Percentiles rank a stretch among this genome's conserved stretches.
These are phyloP conservation scores for Atlantisia rogersi DNA, from an alignment of 2,113 vertebrate genomes.

Conservation along the genomic window DNA sequence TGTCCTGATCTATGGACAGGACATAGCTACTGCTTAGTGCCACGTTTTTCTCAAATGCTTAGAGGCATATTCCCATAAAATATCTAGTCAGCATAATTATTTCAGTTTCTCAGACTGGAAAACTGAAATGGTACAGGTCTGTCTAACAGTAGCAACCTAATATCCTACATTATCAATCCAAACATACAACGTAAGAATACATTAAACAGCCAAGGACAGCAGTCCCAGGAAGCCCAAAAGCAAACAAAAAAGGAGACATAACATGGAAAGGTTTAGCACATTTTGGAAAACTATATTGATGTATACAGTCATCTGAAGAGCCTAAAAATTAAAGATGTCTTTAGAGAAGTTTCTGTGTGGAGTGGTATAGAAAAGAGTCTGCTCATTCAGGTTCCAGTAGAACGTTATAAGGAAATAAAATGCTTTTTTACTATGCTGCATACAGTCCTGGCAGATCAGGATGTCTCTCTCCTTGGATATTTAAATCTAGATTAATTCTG, in stretches of 20 bases:
- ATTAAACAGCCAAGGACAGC: not conserved
- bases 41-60: not conserved
- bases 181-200: not conserved
- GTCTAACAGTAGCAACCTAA: not conserved
- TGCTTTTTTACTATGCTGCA: not conserved
- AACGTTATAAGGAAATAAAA: not conserved
- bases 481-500: slow-evolving; percentile 27
- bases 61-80: not conserved
- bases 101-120: not conserved
- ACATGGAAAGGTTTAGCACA: not conserved
- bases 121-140: not conserved
- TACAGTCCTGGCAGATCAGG: not conserved
- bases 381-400: not conserved
- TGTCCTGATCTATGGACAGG: not conserved
- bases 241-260: not conserved
- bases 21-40: not conserved
- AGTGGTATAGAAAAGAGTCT: not conserved
- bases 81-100: not conserved
- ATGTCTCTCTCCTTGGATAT: not conserved
- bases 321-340: not conserved
- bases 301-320: not conserved
- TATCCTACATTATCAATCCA: not conserved
- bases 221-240: not conserved
- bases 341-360: not conserved
- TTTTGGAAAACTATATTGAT: not conserved